These are phyloP conservation scores for Austrolebias charrua DNA, from an alignment of 2,797 vertebrate species.

Conservation along the genomic window DNA sequence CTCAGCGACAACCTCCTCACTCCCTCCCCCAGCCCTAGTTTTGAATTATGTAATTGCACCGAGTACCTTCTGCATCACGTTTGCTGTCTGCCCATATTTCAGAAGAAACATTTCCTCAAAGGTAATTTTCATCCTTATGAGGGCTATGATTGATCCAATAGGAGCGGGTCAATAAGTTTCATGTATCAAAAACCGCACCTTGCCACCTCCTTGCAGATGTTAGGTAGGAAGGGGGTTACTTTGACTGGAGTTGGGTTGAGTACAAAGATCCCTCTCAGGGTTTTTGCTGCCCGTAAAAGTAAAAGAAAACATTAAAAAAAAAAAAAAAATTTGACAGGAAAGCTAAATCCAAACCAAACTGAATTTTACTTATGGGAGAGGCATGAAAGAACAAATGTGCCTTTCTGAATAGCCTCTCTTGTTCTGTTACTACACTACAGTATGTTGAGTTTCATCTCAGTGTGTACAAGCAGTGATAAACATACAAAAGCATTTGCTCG, in stretches of 20 bases:
- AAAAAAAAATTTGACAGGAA: conserved; percentile 61
- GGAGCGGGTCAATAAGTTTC: conserved; percentile 9
- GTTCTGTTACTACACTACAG: neutral
- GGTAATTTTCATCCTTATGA: conserved; percentile 14
- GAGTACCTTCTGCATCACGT: conserved; percentile 21
- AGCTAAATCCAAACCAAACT: conserved; percentile 56
- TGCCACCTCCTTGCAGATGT: conserved; percentile 53
- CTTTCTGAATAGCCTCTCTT: conserved; percentile 22
- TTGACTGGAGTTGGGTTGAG: conserved; percentile 50
- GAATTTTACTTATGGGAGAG: conserved; percentile 49
- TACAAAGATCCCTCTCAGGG: conserved; percentile 78
- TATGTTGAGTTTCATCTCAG: conserved; percentile 16
- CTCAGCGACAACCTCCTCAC: conserved; percentile 26
- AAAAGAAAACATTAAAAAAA: conserved; percentile 47
- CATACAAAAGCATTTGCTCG: neutral
- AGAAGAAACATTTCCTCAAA: conserved; percentile 3
- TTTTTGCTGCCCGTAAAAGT: conserved; percentile 53
- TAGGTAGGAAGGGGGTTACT: conserved; percentile 28
- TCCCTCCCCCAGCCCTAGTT: conserved; percentile 19
- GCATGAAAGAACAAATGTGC: conserved; percentile 44
- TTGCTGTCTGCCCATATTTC: conserved; percentile 14
- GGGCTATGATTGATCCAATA: conserved; percentile 18
- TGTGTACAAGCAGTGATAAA: neutral
- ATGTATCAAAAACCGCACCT: conserved; percentile 23
- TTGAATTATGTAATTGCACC: conserved; percentile 30